phyloP scores from a whole-genome alignment of 2,888 invertebrate genomes.

The Limulus polyphemus region DNA sequence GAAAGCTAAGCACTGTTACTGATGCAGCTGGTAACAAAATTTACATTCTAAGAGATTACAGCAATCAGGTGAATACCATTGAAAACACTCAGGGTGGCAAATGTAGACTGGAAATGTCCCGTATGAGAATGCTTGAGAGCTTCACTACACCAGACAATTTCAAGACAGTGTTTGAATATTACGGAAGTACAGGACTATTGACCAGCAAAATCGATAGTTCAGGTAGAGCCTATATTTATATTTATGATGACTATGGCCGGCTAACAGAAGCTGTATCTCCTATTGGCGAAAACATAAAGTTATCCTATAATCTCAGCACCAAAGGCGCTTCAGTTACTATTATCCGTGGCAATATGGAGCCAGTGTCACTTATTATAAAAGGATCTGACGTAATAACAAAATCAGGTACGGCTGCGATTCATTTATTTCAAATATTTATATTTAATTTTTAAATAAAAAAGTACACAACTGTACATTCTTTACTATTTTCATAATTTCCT shows the following conservation, averaged over 20 bases:
- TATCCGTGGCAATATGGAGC: conserved; percentile 35
- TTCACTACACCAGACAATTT: conserved; percentile 36
- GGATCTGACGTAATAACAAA: conserved; percentile 24
- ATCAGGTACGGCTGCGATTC: conserved; percentile 9
- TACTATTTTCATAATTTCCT: no score
- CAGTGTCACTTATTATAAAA: conserved; percentile 22
- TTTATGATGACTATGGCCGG: conserved; percentile 78
- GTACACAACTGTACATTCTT: no score
- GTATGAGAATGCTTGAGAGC: conserved; percentile 35
- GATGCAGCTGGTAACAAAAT: conserved; percentile 89
- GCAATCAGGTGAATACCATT: conserved; percentile 57
- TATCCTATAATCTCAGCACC: conserved; percentile 24
- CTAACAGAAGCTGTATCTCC: conserved; percentile 74
- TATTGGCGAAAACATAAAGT: conserved; percentile 56
- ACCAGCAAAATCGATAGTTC: conserved; percentile 35
- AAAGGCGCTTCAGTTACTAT: conserved; percentile 37
- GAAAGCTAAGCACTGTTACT: conserved; percentile 66
- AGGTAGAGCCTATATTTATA: conserved; percentile 59
- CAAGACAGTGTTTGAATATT: conserved; percentile 36
- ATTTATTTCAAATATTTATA: no score
- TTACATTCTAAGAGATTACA: conserved; percentile 75
- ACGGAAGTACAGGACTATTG: conserved; percentile 36
- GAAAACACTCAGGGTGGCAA: conserved; percentile 41
- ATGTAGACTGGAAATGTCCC: conserved; percentile 34
- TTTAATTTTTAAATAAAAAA: no score